phyloP scores from a whole-genome alignment of 2,113 vertebrate genomes.

The Scalopus aquaticus region DNA sequence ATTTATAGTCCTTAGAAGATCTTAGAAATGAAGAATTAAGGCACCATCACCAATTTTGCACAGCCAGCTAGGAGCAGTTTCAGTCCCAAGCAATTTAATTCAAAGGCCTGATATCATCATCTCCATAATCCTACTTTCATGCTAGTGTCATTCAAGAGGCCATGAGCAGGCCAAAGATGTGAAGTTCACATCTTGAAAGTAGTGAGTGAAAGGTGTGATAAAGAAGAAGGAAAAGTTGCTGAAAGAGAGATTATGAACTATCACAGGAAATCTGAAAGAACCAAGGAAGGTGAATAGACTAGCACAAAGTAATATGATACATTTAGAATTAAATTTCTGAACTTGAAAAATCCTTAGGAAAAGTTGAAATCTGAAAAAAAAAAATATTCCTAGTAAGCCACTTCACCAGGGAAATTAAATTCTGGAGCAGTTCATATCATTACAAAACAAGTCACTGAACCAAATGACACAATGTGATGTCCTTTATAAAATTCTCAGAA shows the following conservation, averaged over 20 bases:
- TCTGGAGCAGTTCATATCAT: not conserved
- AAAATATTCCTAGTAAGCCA: not conserved
- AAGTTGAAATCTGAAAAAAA: not conserved
- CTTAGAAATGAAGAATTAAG: not conserved
- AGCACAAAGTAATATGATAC: not conserved
- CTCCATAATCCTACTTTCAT: not conserved
- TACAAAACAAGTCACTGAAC: not conserved
- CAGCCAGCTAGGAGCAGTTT: not conserved
- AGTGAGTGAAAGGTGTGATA: not conserved
- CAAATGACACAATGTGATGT: not conserved
- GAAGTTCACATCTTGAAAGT: not conserved
- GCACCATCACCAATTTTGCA: not conserved
- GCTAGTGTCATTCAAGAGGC: not conserved
- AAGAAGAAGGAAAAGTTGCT: not conserved
- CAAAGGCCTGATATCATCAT: not conserved
- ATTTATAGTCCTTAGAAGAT: not conserved
- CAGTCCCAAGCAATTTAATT: not conserved
- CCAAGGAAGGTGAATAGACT: not conserved
- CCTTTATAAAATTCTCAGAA: not conserved
- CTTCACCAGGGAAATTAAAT: not conserved
- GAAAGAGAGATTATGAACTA: not conserved
- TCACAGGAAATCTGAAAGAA: not conserved
- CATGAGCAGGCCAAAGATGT: not conserved
- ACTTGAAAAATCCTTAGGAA: not conserved
- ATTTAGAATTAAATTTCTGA: constrained; percentile 7